Base-by-base conservation (phyloP, 2,797 vertebrate species). In the Smutsia gigantea region DNA sequence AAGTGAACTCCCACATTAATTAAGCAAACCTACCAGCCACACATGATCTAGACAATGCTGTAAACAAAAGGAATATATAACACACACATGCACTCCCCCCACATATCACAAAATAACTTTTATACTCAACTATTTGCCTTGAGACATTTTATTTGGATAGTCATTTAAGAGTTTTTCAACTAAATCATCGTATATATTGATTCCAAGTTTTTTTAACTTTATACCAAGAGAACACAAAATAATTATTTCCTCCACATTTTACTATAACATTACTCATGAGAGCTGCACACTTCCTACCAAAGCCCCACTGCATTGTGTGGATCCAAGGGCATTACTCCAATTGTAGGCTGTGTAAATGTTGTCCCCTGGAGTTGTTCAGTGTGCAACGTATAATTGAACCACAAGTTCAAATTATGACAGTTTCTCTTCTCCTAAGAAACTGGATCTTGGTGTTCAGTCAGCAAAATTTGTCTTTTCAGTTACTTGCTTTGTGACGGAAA, bases 241-340 rank as follows among this genome's bases (percentile, higher is more conserved):
- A 82, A 88, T 85, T 75, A 93, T 87, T 96, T 96, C 37, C 18
- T 63, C 23, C 53, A 96, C n/a, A 11, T 29, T n/a, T 27, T 89
- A 42, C 2, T 64, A 0, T 10, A 87, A 69, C 29, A 39, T 10
- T 31, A n/a, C 0, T 87, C 14, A 14, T 53, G 51, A 59, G 10
- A 81, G 21, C 21, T 61, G 11, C 19, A 13, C 14, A 37, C 4
- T 68, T 61, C 4, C 13, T 39, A 42, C 0, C 0, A n/a, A 69
- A 63, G 71, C 15, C 46, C 46, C 17, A 25, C 42, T 53, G 13
- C 3, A 42, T 4, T 82, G 21, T 37, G 57, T 5, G 34, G 15
- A 2, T 37, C 7, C 31, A 9, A 59, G 12, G 19, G 2, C 0
- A 19, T 25, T 2, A 27, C n/a, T 81, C 4, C 13, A 5, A 5